phyloP scores from a whole-genome alignment of 2,797 vertebrate genomes.

The Oceanodroma leucorhoa region DNA sequence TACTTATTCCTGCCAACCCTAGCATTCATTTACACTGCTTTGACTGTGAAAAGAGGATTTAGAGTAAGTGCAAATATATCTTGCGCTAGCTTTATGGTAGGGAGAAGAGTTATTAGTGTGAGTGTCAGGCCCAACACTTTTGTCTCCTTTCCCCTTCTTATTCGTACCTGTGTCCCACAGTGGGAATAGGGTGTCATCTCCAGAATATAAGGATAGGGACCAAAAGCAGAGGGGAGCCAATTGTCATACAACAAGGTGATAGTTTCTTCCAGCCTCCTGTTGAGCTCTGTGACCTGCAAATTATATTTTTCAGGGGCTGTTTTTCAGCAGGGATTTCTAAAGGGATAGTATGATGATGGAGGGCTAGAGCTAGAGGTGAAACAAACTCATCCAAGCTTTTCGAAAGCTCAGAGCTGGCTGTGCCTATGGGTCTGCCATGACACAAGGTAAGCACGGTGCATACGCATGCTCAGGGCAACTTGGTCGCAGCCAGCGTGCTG shows the following conservation, averaged over 20 bases:
- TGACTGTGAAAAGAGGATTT: neutral
- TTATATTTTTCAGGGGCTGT: neutral
- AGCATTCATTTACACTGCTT: neutral
- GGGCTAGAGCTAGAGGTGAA: neutral
- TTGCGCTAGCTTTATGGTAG: neutral
- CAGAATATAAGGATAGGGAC: neutral
- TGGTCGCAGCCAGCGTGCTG: rapidly evolving
- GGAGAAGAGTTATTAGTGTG: neutral
- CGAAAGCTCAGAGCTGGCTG: neutral
- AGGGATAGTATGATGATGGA: neutral
- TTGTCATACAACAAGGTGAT: neutral
- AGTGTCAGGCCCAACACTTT: neutral
- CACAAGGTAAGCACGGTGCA: neutral
- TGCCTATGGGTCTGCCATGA: neutral
- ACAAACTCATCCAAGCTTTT: neutral
- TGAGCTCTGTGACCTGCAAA: neutral
- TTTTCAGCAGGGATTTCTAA: neutral
- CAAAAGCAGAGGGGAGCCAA: neutral
- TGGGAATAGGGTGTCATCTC: neutral
- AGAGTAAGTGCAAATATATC: neutral
- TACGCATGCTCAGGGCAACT: neutral
- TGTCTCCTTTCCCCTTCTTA: neutral
- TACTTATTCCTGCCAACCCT: neutral
- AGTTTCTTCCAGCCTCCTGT: neutral
- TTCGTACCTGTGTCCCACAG: neutral